These are phyloP conservation scores for Chloropsis hardwickii DNA, from an alignment of 2,113 vertebrate species.

Conservation along the genomic window DNA sequence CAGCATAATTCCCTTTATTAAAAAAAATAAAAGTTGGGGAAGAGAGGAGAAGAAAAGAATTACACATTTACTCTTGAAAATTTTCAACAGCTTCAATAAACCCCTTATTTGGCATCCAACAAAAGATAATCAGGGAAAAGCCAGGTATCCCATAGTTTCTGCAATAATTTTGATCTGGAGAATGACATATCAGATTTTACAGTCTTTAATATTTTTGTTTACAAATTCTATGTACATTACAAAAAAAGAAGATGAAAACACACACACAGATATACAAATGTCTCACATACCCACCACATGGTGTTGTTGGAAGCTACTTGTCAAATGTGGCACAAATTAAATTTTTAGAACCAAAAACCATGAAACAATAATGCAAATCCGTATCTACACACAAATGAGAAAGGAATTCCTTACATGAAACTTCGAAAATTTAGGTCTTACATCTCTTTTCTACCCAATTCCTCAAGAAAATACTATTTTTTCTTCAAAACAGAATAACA, in stretches of 20 bases:
- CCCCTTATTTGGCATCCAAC: neutral
- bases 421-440: neutral
- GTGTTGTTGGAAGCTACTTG: neutral
- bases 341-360: neutral
- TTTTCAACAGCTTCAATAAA: neutral
- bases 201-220: neutral
- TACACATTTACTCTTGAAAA: neutral
- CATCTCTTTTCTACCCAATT: neutral
- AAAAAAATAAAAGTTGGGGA: neutral
- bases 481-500: neutral
- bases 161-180: neutral
- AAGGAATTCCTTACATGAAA: neutral
- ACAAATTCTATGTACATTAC: neutral
- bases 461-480: neutral
- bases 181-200: neutral
- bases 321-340: neutral
- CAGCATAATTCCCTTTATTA: slow-evolving; percentile 88
- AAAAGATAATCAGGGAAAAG: neutral
- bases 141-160: neutral
- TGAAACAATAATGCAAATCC: neutral
- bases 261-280: neutral
- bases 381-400: neutral
- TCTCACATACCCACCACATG: neutral
- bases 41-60: neutral
- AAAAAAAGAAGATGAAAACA: neutral